These are phyloP conservation scores for Anaspis maculata DNA, from an alignment of 2,888 invertebrate species.

Conservation along the genomic window DNA sequence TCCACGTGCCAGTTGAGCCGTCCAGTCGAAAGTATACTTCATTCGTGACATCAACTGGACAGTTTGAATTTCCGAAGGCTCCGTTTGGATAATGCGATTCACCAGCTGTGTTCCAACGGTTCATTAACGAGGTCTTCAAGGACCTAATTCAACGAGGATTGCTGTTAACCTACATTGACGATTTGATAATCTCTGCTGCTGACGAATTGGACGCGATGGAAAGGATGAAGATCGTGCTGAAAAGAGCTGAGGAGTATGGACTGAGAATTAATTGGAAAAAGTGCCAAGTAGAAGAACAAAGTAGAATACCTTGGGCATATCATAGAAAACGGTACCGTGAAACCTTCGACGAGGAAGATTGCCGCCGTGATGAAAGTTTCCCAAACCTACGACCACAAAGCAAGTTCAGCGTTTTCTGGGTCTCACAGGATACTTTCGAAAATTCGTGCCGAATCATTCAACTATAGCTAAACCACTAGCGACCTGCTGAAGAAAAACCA, in stretches of 20 bases:
- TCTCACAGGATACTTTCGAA: slow-evolving; percentile 31
- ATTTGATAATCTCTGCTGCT: too few relatives aligned
- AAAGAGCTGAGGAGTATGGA: slow-evolving; percentile 17
- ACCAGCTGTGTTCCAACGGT: too few relatives aligned
- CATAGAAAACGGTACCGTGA: slow-evolving; percentile 17
- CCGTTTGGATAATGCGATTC: too few relatives aligned
- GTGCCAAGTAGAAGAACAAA: slow-evolving; percentile 27
- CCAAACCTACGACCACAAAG: slow-evolving; percentile 21
- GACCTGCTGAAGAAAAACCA: slow-evolving; percentile 22
- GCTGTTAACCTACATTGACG: too few relatives aligned
- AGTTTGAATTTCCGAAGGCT: too few relatives aligned
- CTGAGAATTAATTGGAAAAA: slow-evolving; percentile 31
- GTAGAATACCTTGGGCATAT: slow-evolving; percentile 19
- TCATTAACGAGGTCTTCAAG: too few relatives aligned
- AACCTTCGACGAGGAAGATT: slow-evolving; percentile 17
- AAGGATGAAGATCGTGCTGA: too few relatives aligned
- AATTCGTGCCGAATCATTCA: slow-evolving; percentile 29
- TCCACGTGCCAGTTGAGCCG: too few relatives aligned
- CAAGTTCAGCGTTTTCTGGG: slow-evolving; percentile 29
- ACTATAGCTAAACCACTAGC: slow-evolving; percentile 29
- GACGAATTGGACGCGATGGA: too few relatives aligned
- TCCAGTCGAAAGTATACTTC: too few relatives aligned
- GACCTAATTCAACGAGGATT: too few relatives aligned
- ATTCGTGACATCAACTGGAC: too few relatives aligned
- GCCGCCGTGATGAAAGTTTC: slow-evolving; percentile 21